Conservation (phyloP, 2,888 invertebrate species). For the Ochropleura plecta region DNA sequence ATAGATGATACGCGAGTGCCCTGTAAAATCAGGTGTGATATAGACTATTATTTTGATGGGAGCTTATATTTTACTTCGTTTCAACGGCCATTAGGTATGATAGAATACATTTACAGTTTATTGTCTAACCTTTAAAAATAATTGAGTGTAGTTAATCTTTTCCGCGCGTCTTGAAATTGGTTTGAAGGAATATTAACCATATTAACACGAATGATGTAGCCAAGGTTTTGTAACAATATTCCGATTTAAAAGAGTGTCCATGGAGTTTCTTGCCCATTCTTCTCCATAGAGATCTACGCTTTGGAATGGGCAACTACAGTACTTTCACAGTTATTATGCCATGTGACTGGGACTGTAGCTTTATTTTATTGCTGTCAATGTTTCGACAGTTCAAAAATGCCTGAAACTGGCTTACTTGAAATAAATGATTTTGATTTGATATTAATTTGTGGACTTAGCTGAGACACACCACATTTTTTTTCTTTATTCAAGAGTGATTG, state of each 20-base stretch:
- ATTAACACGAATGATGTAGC: no score
- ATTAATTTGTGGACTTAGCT: constrained; percentile 11
- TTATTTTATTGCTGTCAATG: no score
- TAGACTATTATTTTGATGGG: constrained; percentile 56
- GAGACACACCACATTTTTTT: constrained; percentile 11
- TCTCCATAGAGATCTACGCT: no score
- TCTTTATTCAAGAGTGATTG: constrained; percentile 3
- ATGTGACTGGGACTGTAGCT: no score
- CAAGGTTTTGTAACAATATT: no score
- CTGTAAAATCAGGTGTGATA: constrained; percentile 62
- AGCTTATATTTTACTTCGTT: constrained; percentile 40
- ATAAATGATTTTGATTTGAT: neutral
- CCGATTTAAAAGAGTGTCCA: no score
- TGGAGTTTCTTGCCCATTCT: no score
- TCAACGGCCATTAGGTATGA: constrained; percentile 25
- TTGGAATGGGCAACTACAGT: no score
- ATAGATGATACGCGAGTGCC: constrained; percentile 53
- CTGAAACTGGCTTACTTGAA: no score
- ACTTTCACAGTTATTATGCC: no score
- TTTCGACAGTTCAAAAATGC: no score
- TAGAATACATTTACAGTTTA: constrained; percentile 49
- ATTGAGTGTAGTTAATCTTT: constrained; percentile 19
- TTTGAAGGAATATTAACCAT: constrained; percentile 18
- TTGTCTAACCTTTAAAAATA: constrained; percentile 17
- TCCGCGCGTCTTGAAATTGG: constrained; percentile 15